Percentiles rank a stretch among this genome's conserved stretches.
Evolutionary conservation across 2,797 vertebrate species (phyloP).

Genomic region (Danio tinwini): DNA sequence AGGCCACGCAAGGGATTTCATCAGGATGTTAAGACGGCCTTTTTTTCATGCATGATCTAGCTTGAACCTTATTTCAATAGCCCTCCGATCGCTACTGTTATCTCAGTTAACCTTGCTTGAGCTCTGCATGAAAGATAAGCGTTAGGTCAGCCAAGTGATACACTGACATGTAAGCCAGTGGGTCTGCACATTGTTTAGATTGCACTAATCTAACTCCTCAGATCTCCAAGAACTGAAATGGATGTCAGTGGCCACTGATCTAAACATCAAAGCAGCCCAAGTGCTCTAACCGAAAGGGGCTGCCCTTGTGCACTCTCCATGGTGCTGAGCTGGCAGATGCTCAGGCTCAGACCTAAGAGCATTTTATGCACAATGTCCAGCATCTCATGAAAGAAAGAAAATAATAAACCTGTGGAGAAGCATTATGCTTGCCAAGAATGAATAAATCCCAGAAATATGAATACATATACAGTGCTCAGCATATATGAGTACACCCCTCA

Average conservation of each 20-base stretch:
- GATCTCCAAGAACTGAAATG: conserved; percentile 5
- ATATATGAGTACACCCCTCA: no score
- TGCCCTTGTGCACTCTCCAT: conserved; percentile 62
- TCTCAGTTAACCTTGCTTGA: background rate
- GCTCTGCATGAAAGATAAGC: background rate
- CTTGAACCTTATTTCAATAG: conserved; percentile 22
- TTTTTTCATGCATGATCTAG: conserved; percentile 2
- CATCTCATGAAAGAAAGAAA: no score
- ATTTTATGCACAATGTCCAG: background rate
- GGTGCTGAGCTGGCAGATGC: conserved; percentile 65
- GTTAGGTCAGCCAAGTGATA: conserved; percentile 4
- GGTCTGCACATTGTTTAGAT: background rate
- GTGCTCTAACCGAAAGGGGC: background rate
- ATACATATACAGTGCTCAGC: background rate
- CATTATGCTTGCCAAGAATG: no score
- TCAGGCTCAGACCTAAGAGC: background rate
- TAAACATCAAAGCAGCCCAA: conserved; percentile 4
- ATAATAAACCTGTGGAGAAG: background rate
- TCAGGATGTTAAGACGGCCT: background rate
- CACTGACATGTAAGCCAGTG: background rate
- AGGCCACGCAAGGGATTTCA: conserved; percentile 42
- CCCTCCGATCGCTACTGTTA: conserved; percentile 7
- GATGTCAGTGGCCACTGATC: conserved; percentile 1
- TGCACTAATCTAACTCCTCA: background rate
- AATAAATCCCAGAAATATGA: background rate